Conservation (phyloP, 2,113 vertebrate species). For the Zootoca vivipara region DNA sequence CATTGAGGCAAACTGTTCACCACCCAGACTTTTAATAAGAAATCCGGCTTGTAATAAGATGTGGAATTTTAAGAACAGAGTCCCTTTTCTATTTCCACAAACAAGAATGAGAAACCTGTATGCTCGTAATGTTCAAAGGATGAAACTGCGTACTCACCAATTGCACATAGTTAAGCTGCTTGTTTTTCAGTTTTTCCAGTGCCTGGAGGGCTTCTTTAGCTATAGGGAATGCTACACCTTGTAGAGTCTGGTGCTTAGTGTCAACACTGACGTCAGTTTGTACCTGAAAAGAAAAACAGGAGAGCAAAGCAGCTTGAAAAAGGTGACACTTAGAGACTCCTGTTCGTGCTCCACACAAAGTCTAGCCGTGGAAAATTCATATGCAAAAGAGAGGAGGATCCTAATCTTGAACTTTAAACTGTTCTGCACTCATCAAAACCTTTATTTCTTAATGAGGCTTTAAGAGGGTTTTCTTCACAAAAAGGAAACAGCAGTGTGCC, state of each 20-base stretch:
- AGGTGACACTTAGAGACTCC: background rate
- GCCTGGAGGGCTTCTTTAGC: conserved; percentile 87
- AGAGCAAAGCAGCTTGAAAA: background rate
- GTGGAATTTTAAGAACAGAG: background rate
- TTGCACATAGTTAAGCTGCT: conserved; percentile 92
- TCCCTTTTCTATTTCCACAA: background rate
- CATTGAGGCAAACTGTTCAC: too few relatives aligned
- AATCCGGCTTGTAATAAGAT: too few relatives aligned
- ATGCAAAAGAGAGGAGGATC: background rate
- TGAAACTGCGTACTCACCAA: conserved; percentile 82
- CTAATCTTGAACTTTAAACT: background rate
- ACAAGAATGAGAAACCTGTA: background rate
- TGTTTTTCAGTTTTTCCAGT: conserved; percentile 85
- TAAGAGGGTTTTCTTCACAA: background rate
- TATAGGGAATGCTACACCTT: conserved; percentile 94
- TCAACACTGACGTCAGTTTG: conserved; percentile 90
- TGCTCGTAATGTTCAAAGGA: background rate
- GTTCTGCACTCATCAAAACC: background rate
- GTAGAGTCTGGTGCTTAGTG: conserved; percentile 93
- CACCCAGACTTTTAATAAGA: too few relatives aligned
- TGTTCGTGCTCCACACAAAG: background rate
- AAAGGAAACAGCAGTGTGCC: background rate
- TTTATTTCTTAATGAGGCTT: background rate
- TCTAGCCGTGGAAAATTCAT: background rate
- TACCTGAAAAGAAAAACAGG: conserved; percentile 76